Base-by-base conservation (phyloP, 2,888 invertebrate genomes). In the Catocala sponsa region DNA sequence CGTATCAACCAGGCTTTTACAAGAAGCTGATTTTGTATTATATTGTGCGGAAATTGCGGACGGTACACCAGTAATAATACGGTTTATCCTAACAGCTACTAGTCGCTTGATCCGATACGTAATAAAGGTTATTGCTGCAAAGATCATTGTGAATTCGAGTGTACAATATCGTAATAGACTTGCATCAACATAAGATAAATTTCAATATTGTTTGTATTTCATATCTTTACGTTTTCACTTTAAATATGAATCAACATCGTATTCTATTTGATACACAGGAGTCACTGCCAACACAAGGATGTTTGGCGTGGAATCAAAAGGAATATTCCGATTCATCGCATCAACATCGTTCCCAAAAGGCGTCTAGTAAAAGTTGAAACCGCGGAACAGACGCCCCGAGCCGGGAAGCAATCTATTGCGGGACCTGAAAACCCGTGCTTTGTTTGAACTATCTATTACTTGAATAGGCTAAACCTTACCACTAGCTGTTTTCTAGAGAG, bases 331-430 rank as follows among this genome's bases (percentile, higher is more conserved):
- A 78, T 79, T 78, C 65, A 59, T 73, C 72, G 78, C 77, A 76
- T 78, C 79, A 73, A 61, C 67, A 66, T 63, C 56, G 72, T 72
- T 81, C 78, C 74, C 76, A 60, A 54, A 70, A 75, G 72, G 70
- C 65, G 56, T 51, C 53, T 56, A 63, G 70, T 50, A 65, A 70
- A 73, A 67, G 70, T 68, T 63, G 69, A 68, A 70, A 68, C 69
- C 75, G 68, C 77, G 63, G 66, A 71, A 68, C 68, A 61, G 59
- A 63, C 74, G 81, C 84, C 80, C 51, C 70, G 64, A 74, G 82
- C 74, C 63, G 71, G 75, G 74, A 81, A 80, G 79, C 83, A 84
- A 87, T 87, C 83, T 85, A 82, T 80, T 73, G 74, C 68, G 68
- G 55, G 56, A 68, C 71, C 72, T 67, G 63, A 58, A 46, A 53